Evolutionary conservation across 1,140 invertebrate genomes (phyloP), one percentile per base, ranked within the genome.

Genomic region (Polypedilum vanderplanki): DNA sequence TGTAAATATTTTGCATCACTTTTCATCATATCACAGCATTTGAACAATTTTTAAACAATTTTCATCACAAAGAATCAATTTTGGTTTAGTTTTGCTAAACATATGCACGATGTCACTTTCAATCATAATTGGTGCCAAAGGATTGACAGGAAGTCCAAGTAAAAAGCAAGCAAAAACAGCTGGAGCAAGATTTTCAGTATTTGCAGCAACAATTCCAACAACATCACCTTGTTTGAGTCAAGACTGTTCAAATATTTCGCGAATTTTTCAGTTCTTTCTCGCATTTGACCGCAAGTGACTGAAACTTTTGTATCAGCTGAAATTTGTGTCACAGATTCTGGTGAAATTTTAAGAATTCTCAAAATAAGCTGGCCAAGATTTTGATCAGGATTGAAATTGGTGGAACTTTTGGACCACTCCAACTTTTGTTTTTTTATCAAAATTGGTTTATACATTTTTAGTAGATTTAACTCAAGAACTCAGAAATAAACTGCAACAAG

Each of bases 1-100:
- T 33, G 40, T 74, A 3, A 33, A 41, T 3, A 20, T 76, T 20
- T 77, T 0, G 78, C 77, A 70, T 81, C 80, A 8, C 76, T 73
- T 10, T 65, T 15, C 1, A 78, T 65, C 0, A 74, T 74, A 15
- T 76, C 41, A 78, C 77, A 1, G 79, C 80, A 0, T 74, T 17
- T 75, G n/a, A 0, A 81, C 78, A 3, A 75, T 77, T 8, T 74
- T 17, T 65, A 79, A 80, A 75, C 80, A 79, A 67, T 79, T 78
- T 24, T 79, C 77, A 77, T 82, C 81, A 75, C 80, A 82, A 46
- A 82, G 82, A 12, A 82, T 77, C 77, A 0, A 81, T 82, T 15
- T 79, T 0, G 81, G 81, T 9, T 81, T 78, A 5, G 80, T 82
- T 15, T 78, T 79, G 65, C 76, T 78, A 40, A 81, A 81, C 22